These are phyloP conservation scores for Balearica regulorum DNA, from an alignment of 2,797 vertebrate genomes.

Conservation along the genomic window DNA sequence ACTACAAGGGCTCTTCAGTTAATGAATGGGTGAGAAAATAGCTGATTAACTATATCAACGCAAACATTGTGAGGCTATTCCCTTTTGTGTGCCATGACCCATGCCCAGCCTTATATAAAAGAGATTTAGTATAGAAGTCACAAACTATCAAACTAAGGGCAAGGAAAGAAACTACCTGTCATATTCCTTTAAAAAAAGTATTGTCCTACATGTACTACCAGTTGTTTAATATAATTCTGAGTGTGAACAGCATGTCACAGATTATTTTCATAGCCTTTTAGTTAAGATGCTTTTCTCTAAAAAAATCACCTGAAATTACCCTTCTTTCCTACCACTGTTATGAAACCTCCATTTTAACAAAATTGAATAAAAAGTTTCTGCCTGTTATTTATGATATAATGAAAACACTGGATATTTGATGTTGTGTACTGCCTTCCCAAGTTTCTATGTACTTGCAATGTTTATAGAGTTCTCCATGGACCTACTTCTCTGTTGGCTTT, in stretches of 20 bases:
- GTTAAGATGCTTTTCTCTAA: background rate
- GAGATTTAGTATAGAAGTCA: background rate
- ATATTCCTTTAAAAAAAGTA: background rate
- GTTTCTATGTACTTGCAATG: background rate
- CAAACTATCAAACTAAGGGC: background rate
- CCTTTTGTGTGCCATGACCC: background rate
- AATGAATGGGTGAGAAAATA: background rate
- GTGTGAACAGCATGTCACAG: background rate
- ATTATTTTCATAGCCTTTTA: background rate
- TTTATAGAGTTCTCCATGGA: background rate
- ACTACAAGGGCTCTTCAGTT: background rate
- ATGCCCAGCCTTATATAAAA: background rate
- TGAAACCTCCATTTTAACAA: background rate
- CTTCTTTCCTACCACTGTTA: background rate
- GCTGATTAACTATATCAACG: background rate
- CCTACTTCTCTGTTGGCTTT: background rate
- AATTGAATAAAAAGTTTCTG: background rate
- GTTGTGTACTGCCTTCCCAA: background rate
- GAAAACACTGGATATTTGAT: background rate
- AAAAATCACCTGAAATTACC: background rate
- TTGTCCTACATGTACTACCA: background rate
- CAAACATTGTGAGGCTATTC: background rate
- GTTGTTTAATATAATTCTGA: background rate
- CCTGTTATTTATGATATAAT: background rate
- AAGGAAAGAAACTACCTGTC: background rate